phyloP scores from a whole-genome alignment of 2,113 vertebrate species.

The Archilochus colubris region DNA sequence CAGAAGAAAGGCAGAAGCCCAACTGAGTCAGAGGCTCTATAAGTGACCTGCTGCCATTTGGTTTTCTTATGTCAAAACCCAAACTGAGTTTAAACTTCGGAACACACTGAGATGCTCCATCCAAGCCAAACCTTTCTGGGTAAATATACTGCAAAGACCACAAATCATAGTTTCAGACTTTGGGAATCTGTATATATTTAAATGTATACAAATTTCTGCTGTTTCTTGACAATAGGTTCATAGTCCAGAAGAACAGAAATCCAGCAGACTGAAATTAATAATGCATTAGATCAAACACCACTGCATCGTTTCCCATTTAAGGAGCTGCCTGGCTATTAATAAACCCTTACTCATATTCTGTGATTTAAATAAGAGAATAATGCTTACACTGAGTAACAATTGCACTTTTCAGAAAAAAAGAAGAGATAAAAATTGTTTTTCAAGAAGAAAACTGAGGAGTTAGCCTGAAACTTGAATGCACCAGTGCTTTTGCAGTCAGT shows the following conservation, averaged over 20 bases:
- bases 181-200: slow-evolving; percentile 41
- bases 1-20: background rate
- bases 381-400: background rate
- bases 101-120: background rate
- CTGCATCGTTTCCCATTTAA: slow-evolving; percentile 68
- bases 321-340: slow-evolving; percentile 58
- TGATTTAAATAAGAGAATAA: slow-evolving; percentile 18
- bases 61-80: slow-evolving; percentile 32
- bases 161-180: slow-evolving; percentile 60
- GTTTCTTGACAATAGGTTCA: slow-evolving; percentile 37
- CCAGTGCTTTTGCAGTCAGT: background rate
- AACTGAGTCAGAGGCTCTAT: background rate
- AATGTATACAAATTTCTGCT: slow-evolving; percentile 56
- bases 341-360: slow-evolving; percentile 32
- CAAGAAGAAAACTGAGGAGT: background rate
- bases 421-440: slow-evolving; percentile 7
- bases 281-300: slow-evolving; percentile 51
- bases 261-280: slow-evolving; percentile 65
- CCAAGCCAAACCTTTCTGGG: slow-evolving; percentile 16
- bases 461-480: background rate
- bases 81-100: background rate
- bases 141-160: slow-evolving; percentile 38
- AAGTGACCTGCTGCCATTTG: slow-evolving; percentile 14
- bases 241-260: slow-evolving; percentile 27
- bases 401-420: slow-evolving; percentile 37